phyloP scores from a whole-genome alignment of 2,888 invertebrate genomes.

The Drosophila subsilvestris region DNA sequence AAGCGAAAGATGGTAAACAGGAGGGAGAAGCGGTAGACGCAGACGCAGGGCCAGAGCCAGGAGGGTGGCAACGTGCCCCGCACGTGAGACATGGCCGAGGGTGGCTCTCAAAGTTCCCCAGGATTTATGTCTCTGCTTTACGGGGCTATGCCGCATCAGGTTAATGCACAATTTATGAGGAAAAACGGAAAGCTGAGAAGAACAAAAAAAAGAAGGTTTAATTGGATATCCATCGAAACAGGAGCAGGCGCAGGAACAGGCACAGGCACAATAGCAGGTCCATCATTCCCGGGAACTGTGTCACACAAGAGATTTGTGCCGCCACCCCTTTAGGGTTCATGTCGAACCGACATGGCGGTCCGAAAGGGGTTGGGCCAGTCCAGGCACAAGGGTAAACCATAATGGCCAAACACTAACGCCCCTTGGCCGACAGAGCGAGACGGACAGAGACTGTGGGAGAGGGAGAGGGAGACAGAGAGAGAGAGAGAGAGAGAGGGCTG shows the following conservation, averaged over 20 bases:
- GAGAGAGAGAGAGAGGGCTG: slow-evolving; percentile 16
- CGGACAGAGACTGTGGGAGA: slow-evolving; percentile 7
- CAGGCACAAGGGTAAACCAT: slow-evolving; percentile 47
- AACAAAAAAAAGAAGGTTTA: slow-evolving; percentile 25
- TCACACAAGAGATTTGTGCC: slow-evolving; percentile 60
- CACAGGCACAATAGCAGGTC: slow-evolving; percentile 52
- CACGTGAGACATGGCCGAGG: slow-evolving; percentile 72
- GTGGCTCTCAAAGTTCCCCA: slow-evolving; percentile 57
- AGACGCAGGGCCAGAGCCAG: slow-evolving; percentile 26
- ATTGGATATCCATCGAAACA: slow-evolving; percentile 36
- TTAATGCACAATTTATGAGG: slow-evolving; percentile 72
- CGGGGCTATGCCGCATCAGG: slow-evolving; percentile 61
- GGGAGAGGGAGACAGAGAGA: neutral
- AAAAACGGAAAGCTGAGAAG: slow-evolving; percentile 27
- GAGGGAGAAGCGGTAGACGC: slow-evolving; percentile 10
- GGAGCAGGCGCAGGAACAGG: slow-evolving; percentile 15
- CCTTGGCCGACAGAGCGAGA: slow-evolving; percentile 21
- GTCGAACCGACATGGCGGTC: slow-evolving; percentile 16
- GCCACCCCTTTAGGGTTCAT: slow-evolving; percentile 43
- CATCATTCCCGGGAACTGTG: slow-evolving; percentile 63
- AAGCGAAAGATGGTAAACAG: slow-evolving; percentile 58
- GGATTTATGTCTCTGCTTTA: slow-evolving; percentile 67
- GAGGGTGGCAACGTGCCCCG: slow-evolving; percentile 24
- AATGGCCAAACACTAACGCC: slow-evolving; percentile 71
- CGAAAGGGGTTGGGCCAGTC: slow-evolving; percentile 52